These are phyloP conservation scores for Agriopis marginaria DNA, from an alignment of 2,888 invertebrate genomes.

Conservation along the genomic window DNA sequence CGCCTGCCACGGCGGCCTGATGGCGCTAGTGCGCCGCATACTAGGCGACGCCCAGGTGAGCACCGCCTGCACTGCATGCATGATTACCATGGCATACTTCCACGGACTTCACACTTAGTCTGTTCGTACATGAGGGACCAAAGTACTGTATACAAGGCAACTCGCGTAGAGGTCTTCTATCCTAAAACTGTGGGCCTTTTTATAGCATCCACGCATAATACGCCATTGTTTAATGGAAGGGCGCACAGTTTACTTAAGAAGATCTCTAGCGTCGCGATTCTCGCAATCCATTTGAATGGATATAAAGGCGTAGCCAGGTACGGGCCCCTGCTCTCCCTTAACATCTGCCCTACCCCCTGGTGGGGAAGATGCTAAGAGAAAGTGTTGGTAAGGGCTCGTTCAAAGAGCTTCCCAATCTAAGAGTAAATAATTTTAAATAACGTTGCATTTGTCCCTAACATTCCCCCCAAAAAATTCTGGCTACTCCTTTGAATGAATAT, in stretches of 20 bases:
- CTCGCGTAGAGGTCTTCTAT: background rate
- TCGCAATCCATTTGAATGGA: background rate
- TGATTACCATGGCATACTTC: slow-evolving; percentile 53
- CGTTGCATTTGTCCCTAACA: no score
- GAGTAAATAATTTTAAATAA: no score
- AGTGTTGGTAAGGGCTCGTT: no score
- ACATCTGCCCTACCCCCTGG: no score
- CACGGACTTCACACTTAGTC: slow-evolving; percentile 46
- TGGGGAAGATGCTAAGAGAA: no score
- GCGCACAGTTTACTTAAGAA: no score
- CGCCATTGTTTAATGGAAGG: no score
- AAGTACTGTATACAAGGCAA: background rate
- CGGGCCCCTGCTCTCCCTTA: no score
- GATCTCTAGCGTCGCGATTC: background rate
- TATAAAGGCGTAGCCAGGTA: no score
- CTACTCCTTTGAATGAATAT: no score
- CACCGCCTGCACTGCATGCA: slow-evolving; percentile 39
- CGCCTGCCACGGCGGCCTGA: slow-evolving; percentile 89
- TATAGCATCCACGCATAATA: background rate
- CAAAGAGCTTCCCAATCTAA: no score
- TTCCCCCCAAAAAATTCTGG: no score
- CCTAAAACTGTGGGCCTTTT: background rate
- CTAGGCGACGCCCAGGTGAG: slow-evolving; percentile 94
- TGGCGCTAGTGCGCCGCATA: slow-evolving; percentile 95
- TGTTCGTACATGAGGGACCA: background rate